Percentiles rank a stretch among this genome's conserved stretches.
These are phyloP conservation scores for Actinemys pallida DNA, from an alignment of 2,113 vertebrate genomes.

Conservation along the genomic window DNA sequence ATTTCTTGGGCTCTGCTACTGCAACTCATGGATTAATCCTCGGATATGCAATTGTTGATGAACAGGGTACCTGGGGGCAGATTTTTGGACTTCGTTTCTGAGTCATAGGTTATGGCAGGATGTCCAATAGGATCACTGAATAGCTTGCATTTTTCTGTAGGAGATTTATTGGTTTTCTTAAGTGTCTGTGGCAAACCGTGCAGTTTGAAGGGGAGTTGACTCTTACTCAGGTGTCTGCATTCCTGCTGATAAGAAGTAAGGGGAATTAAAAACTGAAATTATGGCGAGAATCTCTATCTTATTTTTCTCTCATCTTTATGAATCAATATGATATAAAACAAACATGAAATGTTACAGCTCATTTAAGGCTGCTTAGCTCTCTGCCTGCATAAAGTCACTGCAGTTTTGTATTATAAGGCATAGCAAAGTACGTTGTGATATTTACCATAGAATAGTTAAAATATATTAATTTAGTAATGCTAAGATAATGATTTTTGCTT, in stretches of 20 bases:
- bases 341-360: fast-evolving
- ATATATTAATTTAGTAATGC: fast-evolving
- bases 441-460: fast-evolving
- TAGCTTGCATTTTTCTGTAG: not conserved
- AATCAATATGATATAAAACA: not conserved
- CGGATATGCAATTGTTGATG: not conserved
- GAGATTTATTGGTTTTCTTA: not conserved
- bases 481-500: fast-evolving
- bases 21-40: not conserved
- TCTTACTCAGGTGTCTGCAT: not conserved
- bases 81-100: not conserved
- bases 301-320: fast-evolving
- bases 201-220: fast-evolving
- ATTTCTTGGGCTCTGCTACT: not conserved
- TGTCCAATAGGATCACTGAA: not conserved
- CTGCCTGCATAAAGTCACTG: no score
- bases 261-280: not conserved
- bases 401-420: not conserved
- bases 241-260: not conserved
- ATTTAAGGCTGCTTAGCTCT: fast-evolving
- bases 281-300: not conserved
- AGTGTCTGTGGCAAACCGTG: not conserved
- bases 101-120: not conserved
- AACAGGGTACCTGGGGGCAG: no score
- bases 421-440: not conserved